A percentile compares a stretch with the other conserved stretches of the same genome.
phyloP scores from a whole-genome alignment of 1,140 invertebrate genomes.

The Phocides pigmalion region DNA sequence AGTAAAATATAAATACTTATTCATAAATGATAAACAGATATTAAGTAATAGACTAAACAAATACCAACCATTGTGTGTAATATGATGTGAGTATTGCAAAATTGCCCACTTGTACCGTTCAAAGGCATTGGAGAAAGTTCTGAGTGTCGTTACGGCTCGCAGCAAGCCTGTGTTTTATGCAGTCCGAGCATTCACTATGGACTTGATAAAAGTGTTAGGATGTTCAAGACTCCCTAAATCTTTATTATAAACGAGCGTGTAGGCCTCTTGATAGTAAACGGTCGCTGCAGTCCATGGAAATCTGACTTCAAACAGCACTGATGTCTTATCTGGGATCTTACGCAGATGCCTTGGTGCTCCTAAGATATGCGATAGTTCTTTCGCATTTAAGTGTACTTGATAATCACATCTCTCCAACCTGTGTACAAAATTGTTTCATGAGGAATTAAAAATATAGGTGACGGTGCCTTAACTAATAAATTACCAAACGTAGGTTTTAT shows the following conservation, averaged over 20 bases:
- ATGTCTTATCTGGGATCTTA: no score
- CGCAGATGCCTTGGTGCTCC: no score
- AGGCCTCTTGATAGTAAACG: no score
- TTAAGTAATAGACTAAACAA: not conserved
- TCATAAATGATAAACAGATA: not conserved
- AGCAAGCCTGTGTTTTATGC: constrained; percentile 37
- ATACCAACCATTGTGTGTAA: constrained; percentile 4
- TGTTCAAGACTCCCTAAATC: constrained; percentile 45
- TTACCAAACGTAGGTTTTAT: not conserved
- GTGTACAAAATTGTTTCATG: no score
- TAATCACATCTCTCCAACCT: no score
- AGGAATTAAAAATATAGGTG: no score
- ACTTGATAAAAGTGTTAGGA: constrained; percentile 50
- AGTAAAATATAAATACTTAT: not conserved
- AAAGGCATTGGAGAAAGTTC: constrained; percentile 50
- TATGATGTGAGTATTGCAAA: not conserved
- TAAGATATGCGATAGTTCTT: no score
- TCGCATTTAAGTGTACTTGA: no score
- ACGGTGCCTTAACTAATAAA: not conserved
- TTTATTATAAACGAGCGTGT: no score
- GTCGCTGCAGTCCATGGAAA: no score
- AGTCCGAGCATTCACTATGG: constrained; percentile 47
- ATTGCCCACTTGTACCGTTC: constrained; percentile 19
- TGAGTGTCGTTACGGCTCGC: constrained; percentile 36
- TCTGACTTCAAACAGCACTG: no score